Percentiles rank a stretch among this genome's conserved stretches.
Evolutionary conservation across 2,888 invertebrate genomes (phyloP).

Genomic region (Cerastis rubricosa): DNA sequence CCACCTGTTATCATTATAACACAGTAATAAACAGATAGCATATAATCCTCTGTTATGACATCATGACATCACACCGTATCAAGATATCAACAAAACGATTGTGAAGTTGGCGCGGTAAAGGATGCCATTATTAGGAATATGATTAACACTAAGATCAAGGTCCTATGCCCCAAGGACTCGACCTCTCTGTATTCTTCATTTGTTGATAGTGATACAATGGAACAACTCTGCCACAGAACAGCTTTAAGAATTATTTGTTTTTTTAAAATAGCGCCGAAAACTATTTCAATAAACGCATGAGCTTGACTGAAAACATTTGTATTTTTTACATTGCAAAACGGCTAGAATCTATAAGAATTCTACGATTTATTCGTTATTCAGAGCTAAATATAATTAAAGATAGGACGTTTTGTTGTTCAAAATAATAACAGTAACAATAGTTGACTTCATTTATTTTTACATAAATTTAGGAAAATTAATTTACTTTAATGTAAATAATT

Average conservation of each 20-base stretch:
- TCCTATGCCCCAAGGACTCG: background rate
- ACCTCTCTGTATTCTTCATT: background rate
- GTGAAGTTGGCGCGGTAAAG: background rate
- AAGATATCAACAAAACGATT: background rate
- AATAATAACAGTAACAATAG: too few relatives aligned
- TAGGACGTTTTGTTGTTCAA: too few relatives aligned
- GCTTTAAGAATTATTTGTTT: background rate
- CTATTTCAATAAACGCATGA: background rate
- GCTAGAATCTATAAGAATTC: background rate
- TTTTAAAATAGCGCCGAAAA: background rate
- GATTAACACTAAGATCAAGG: constrained; percentile 3
- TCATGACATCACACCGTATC: background rate
- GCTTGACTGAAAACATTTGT: background rate
- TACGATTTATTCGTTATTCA: background rate
- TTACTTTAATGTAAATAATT: too few relatives aligned
- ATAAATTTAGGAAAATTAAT: background rate
- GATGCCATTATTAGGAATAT: constrained; percentile 19
- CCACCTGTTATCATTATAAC: background rate
- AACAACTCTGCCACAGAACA: background rate
- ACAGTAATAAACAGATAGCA: background rate
- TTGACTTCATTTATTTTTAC: background rate
- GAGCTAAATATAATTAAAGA: background rate
- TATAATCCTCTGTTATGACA: constrained; percentile 12
- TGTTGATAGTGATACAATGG: background rate
- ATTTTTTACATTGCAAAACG: constrained; percentile 1